Percentiles rank a stretch among this genome's conserved stretches.
Conservation (phyloP, 1,140 invertebrate genomes). For the Bombyx mori region ASM3026992v2 NC_085124.1:9996501-9997000, state of each 20-base stretch:
- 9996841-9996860: constrained; percentile 27
- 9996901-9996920: no score
- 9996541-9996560: neutral
- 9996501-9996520: no score
- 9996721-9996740: constrained; percentile 47
- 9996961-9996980: no score
- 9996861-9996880: neutral
- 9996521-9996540: no score
- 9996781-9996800: constrained; percentile 30
- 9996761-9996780: constrained; percentile 33
- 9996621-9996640: constrained; percentile 49
- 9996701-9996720: constrained; percentile 50
- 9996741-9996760: constrained; percentile 42
- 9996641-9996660: constrained; percentile 45
- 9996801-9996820: constrained; percentile 33
- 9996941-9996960: no score
- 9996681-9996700: constrained; percentile 33
- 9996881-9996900: no score
- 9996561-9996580: constrained; percentile 41
- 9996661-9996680: constrained; percentile 43
- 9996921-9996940: no score
- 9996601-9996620: constrained; percentile 40
- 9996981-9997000: no score
- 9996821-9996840: constrained; percentile 35
- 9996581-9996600: constrained; percentile 32